phyloP scores from a whole-genome alignment of 2,888 invertebrate species.

The Agrenia bidenticulata region DNA sequence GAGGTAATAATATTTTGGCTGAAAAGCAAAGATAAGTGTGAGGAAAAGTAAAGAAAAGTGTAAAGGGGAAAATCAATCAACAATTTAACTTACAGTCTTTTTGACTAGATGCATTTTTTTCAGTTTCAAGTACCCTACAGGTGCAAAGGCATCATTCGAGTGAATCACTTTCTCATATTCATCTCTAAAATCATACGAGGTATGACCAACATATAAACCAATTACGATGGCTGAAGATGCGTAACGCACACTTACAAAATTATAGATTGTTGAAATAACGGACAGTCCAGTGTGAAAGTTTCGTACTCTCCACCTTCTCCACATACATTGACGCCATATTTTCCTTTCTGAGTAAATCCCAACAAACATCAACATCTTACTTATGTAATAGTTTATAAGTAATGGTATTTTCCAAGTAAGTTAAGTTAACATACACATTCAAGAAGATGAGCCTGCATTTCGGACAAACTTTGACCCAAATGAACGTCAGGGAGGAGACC shows the following conservation, averaged over 20 bases:
- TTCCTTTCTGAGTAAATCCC: slow-evolving; percentile 68
- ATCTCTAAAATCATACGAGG: slow-evolving; percentile 64
- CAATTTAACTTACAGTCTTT: slow-evolving; percentile 59
- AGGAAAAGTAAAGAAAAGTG: not conserved
- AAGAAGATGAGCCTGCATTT: slow-evolving; percentile 83
- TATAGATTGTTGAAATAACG: slow-evolving; percentile 86
- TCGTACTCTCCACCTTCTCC: slow-evolving; percentile 99
- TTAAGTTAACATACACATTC: slow-evolving; percentile 78
- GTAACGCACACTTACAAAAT: slow-evolving; percentile 72
- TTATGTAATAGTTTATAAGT: no score
- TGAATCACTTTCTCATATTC: slow-evolving; percentile 83
- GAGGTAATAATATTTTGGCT: no score
- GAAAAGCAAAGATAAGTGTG: no score
- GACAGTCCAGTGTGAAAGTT: slow-evolving; percentile 95
- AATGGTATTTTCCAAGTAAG: no score
- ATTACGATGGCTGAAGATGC: slow-evolving; percentile 25
- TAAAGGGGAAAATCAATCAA: not conserved
- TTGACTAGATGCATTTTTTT: slow-evolving; percentile 76
- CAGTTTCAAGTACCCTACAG: slow-evolving; percentile 91
- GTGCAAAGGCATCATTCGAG: slow-evolving; percentile 88
- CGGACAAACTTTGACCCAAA: slow-evolving; percentile 79
- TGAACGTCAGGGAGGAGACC: slow-evolving; percentile 84
- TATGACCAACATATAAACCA: slow-evolving; percentile 11
- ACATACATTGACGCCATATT: slow-evolving; percentile 92
- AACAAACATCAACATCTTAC: no score